These are phyloP conservation scores for Drusus annulatus DNA, from an alignment of 1,140 invertebrate species.

Conservation along the genomic window DNA sequence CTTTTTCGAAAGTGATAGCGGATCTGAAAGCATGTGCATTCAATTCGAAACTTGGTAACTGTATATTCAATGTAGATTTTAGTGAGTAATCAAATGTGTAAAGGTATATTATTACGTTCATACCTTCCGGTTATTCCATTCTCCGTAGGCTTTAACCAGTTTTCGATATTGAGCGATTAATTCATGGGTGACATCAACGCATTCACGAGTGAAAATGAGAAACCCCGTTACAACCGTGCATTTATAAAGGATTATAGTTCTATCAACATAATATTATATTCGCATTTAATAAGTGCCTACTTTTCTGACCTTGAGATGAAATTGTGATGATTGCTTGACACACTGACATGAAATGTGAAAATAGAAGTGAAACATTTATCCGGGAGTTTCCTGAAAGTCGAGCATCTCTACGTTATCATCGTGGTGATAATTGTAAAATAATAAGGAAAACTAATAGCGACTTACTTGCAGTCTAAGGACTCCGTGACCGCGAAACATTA, in stretches of 20 bases:
- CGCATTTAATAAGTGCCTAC: too few species aligned
- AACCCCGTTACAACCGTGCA: too few species aligned
- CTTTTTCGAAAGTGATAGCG: too few species aligned
- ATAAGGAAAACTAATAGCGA: background rate
- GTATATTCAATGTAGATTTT: too few species aligned
- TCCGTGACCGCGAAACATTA: background rate
- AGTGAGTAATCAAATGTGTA: too few species aligned
- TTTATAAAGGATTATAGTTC: too few species aligned
- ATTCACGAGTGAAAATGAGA: background rate
- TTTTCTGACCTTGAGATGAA: too few species aligned
- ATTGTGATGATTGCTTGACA: background rate
- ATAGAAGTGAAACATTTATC: too few species aligned
- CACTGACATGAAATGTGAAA: background rate
- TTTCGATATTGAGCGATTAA: background rate
- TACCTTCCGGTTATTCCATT: constrained; percentile 16
- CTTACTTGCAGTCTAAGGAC: background rate
- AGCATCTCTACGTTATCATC: background rate
- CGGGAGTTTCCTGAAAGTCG: constrained; percentile 1
- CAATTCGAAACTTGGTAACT: too few species aligned
- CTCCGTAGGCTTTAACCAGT: constrained; percentile 13
- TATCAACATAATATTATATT: too few species aligned
- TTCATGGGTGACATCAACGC: background rate
- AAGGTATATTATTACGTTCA: too few species aligned
- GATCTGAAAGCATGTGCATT: too few species aligned
- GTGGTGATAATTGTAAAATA: background rate